Conservation (phyloP, 2,113 vertebrate genomes). For the Vulpes ferrilata region DNA sequence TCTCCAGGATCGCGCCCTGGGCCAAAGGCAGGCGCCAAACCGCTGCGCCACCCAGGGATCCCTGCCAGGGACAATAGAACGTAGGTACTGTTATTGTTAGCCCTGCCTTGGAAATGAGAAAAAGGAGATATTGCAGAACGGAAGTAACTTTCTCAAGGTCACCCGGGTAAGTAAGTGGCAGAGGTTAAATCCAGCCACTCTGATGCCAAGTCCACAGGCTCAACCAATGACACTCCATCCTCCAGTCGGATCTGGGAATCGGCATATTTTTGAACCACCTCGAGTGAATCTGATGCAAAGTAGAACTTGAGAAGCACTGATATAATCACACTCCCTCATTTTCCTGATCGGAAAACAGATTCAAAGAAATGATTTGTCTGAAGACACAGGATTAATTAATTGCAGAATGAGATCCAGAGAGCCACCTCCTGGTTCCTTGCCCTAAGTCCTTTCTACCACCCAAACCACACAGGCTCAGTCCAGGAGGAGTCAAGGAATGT, state of each 20-base stretch:
- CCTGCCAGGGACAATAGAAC: neutral
- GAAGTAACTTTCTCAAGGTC: neutral
- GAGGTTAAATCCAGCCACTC: neutral
- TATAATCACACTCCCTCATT: neutral
- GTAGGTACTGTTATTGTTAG: neutral
- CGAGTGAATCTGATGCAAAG: neutral
- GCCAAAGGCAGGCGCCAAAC: too few species aligned
- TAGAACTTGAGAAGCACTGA: neutral
- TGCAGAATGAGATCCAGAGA: slow-evolving; percentile 16
- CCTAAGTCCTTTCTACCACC: neutral
- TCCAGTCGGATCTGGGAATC: neutral
- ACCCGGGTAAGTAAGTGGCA: neutral
- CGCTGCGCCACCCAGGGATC: too few species aligned
- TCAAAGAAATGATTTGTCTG: neutral
- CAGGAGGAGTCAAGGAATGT: slow-evolving; percentile 44
- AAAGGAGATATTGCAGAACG: slow-evolving; percentile 8
- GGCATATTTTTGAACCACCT: neutral
- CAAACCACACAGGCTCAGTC: neutral
- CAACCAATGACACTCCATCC: too few species aligned
- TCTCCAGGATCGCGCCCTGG: too few species aligned
- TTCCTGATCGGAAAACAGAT: slow-evolving; percentile 53
- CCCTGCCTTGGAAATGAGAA: slow-evolving; percentile 33
- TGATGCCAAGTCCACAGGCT: neutral
- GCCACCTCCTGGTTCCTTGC: neutral
- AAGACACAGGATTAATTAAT: neutral